phyloP scores from a whole-genome alignment of 2,113 vertebrate genomes.

The Hipposideros armiger region DNA sequence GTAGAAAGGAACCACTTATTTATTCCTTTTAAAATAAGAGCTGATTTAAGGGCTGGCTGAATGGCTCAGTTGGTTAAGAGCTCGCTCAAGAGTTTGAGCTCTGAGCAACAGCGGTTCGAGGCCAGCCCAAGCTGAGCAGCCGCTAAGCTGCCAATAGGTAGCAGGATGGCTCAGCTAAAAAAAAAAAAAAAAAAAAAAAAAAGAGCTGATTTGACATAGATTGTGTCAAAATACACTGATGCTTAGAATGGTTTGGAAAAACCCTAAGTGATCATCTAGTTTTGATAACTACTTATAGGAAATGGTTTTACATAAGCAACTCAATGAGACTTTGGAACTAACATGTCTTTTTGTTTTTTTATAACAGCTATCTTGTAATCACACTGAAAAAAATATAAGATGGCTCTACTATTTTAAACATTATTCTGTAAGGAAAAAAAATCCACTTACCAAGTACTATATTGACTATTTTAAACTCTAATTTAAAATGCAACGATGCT shows the following conservation, averaged over 20 bases:
- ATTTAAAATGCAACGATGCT: not conserved
- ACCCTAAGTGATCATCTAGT: constrained; percentile 20
- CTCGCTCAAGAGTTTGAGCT: too few relatives aligned
- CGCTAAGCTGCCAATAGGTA: too few relatives aligned
- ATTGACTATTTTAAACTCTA: constrained; percentile 29
- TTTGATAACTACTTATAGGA: constrained; percentile 56
- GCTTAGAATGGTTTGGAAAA: not conserved
- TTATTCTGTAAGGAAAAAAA: not conserved
- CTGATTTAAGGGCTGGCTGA: too few relatives aligned
- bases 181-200: too few relatives aligned
- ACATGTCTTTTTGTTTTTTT: not conserved
- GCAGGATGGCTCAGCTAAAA: too few relatives aligned
- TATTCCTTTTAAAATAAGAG: constrained; percentile 49
- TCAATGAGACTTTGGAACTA: constrained; percentile 10
- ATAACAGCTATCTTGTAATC: not conserved
- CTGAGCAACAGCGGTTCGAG: too few relatives aligned
- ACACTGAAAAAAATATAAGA: not conserved
- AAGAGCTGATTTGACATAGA: constrained; percentile 51
- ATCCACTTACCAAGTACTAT: not conserved
- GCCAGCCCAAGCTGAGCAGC: too few relatives aligned
- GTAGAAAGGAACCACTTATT: constrained; percentile 46
- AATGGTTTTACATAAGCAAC: constrained; percentile 56
- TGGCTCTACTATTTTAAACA: constrained; percentile 16
- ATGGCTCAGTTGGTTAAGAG: too few relatives aligned
- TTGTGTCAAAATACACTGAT: constrained; percentile 33